A percentile compares a stretch with the other conserved stretches of the same genome.
Conservation (phyloP, 2,113 vertebrate species). For the Verasper variegatus region DNA sequence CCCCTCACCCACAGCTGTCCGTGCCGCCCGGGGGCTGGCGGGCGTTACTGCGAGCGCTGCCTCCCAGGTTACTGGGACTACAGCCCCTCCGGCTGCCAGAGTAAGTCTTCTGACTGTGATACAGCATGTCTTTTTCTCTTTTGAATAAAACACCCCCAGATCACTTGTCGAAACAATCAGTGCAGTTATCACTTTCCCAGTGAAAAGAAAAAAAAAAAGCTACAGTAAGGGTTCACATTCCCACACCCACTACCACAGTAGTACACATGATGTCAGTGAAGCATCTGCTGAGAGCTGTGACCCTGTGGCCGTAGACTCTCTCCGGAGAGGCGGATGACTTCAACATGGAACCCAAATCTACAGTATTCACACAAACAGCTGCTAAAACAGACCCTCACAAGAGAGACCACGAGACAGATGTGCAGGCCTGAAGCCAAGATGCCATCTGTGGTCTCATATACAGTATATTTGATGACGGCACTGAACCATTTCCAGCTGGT, state of each 20-base stretch:
- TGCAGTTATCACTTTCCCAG: constrained; percentile 24
- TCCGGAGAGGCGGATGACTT: constrained; percentile 54
- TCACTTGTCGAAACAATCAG: constrained; percentile 27
- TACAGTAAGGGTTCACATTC: constrained; percentile 27
- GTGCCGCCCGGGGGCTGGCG: constrained; percentile 82
- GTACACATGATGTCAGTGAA: constrained; percentile 45
- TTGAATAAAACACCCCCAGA: neutral
- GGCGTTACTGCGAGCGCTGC: constrained; percentile 85
- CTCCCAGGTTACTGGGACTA: constrained; percentile 85
- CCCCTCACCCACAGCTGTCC: constrained; percentile 82
- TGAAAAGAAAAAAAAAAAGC: constrained; percentile 13
- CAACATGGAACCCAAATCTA: constrained; percentile 27
- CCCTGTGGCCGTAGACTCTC: constrained; percentile 41
- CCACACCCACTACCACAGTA: constrained; percentile 55
- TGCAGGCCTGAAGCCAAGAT: constrained; percentile 40
- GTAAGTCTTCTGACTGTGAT: constrained; percentile 71
- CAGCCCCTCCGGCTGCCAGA: constrained; percentile 80
- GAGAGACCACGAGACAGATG: constrained; percentile 57
- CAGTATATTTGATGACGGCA: constrained; percentile 2
- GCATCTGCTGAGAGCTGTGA: constrained; percentile 44
- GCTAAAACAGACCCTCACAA: constrained; percentile 39
- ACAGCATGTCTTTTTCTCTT: neutral
- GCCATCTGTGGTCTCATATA: constrained; percentile 30
- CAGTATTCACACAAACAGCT: constrained; percentile 46
- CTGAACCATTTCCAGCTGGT: constrained; percentile 32